Conservation (phyloP, 2,888 invertebrate species). For the Meteorus cinctellus region DNA sequence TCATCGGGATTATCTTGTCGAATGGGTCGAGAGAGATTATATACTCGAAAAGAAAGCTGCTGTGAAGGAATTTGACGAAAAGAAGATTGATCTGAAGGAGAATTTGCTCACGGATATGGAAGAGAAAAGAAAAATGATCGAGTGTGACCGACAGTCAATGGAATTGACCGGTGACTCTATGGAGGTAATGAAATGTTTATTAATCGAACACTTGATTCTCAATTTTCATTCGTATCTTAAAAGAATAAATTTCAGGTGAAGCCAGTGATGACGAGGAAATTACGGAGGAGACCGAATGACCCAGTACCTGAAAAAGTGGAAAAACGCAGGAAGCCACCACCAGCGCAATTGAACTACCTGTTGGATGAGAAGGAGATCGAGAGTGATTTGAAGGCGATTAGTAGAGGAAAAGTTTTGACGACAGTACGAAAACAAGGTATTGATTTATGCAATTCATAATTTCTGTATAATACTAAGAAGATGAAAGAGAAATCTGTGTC, state of each 20-base stretch:
- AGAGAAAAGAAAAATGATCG: slow-evolving; percentile 92
- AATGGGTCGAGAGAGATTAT: slow-evolving; percentile 91
- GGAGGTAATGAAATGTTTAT: slow-evolving; percentile 76
- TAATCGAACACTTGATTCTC: slow-evolving; percentile 23
- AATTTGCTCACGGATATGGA: slow-evolving; percentile 93
- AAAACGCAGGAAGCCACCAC: slow-evolving; percentile 89
- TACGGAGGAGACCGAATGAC: slow-evolving; percentile 94
- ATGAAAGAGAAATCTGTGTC: slow-evolving; percentile 22
- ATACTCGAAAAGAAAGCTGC: slow-evolving; percentile 91
- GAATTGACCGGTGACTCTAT: slow-evolving; percentile 92
- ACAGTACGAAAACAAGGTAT: slow-evolving; percentile 76
- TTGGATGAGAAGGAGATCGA: slow-evolving; percentile 93
- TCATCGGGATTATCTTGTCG: slow-evolving; percentile 86
- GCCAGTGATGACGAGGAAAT: slow-evolving; percentile 95
- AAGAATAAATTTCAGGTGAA: slow-evolving; percentile 79
- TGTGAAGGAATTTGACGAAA: slow-evolving; percentile 94
- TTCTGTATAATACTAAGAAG: not conserved
- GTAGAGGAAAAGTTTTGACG: slow-evolving; percentile 77
- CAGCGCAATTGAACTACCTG: slow-evolving; percentile 89
- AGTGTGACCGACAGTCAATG: slow-evolving; percentile 89
- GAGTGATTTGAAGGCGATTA: slow-evolving; percentile 87
- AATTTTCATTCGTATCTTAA: slow-evolving; percentile 36
- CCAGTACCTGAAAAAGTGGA: slow-evolving; percentile 90
- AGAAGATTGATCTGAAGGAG: slow-evolving; percentile 92
- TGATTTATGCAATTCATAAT: slow-evolving; percentile 12